Evolutionary conservation across 2,797 vertebrate species (phyloP), one percentile per base, ranked within the genome.

Genomic region (Gobionotothen gibberifrons): DNA sequence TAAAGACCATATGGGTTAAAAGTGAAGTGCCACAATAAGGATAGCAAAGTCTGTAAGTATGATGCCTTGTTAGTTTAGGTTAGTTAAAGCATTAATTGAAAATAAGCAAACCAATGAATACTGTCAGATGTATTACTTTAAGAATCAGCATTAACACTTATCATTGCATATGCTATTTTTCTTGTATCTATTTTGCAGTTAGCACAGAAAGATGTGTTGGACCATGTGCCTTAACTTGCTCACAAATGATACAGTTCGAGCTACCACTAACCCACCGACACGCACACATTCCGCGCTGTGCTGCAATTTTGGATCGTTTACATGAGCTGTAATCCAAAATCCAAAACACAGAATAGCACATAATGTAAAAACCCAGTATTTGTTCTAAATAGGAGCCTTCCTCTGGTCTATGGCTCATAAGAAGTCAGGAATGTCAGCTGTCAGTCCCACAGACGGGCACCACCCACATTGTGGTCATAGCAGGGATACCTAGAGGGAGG

Each of bases 391-490:
- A 61, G 36, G 52, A 84, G 61, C 51, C 17, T 68, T 74, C 59
- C 52, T 75, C 79, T 63, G 72, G 81, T 84, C 65, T 54, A 53
- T 0, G 78, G 85, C 81, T 86, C 83, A 85, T 76, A 77, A 71
- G 83, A 74, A 46, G 76, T 79, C 58, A 80, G 91, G 92, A 90
- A 93, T 93, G 90, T 90, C 91, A 93, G 90, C 89, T 91, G 92
- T 90, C 91, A 69, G 83, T 90, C 81, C 85, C 70, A 17, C 81
- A 83, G 74, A 84, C 54, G 78, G 81, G 78, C 85, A 77, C 83
- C 87, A 87, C 90, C 90, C 89, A 89, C 87, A 86, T 74, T 89
- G 88, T 77, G 92, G 92, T 87, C 89, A 84, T 90, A 83, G 83
- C 74, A 55, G 72, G 22, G 22, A 26, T 79, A 81, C 78, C 71